Evolutionary conservation across 2,113 vertebrate species (phyloP).

Genomic region (Hystrix cristata): DNA sequence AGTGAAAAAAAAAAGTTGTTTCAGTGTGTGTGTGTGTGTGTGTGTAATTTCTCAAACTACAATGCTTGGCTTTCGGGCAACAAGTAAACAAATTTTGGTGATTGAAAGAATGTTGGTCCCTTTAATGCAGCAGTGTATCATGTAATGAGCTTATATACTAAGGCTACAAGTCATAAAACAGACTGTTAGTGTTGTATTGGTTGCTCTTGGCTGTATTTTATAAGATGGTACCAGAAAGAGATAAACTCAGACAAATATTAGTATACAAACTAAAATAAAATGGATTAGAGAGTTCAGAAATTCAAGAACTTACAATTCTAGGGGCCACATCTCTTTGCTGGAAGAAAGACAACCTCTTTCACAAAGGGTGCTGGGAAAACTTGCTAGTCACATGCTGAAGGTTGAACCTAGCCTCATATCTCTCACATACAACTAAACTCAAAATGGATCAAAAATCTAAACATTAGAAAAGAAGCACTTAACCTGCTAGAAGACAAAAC

Average conservation of each 20-base stretch:
- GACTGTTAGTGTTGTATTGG: not conserved
- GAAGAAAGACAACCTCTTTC: not conserved
- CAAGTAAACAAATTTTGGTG: not conserved
- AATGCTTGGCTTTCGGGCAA: not conserved
- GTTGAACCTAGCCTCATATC: not conserved
- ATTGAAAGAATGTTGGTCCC: not conserved
- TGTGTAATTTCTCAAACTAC: not conserved
- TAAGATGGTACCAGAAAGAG: not conserved
- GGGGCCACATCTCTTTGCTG: not conserved
- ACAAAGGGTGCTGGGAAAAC: not conserved
- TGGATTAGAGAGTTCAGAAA: not conserved
- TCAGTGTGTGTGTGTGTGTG: rapidly evolving
- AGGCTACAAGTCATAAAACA: not conserved
- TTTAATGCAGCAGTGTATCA: not conserved
- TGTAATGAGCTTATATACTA: not conserved
- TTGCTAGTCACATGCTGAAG: not conserved
- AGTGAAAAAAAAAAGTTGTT: not conserved
- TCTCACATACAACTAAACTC: not conserved
- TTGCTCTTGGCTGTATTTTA: not conserved
- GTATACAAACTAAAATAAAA: not conserved
- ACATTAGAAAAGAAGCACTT: not conserved
- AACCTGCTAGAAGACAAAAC: not conserved
- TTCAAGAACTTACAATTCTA: not conserved
- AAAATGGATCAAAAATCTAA: not conserved
- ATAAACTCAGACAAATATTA: not conserved